phyloP scores from a whole-genome alignment of 2,888 invertebrate genomes.

The Ichneumon xanthorius region DNA sequence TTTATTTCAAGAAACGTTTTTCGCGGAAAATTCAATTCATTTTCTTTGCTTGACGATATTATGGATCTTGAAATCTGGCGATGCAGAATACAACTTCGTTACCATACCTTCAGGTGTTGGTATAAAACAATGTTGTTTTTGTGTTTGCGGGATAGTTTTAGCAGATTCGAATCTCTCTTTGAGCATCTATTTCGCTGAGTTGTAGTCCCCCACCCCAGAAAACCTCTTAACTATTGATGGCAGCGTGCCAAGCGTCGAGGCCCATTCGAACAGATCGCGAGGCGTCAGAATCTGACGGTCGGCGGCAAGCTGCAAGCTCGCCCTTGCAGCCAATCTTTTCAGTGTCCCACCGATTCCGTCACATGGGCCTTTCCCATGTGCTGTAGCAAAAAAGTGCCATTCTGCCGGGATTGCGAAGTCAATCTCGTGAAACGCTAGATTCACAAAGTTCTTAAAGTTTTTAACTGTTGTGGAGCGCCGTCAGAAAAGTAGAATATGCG shows the following conservation, averaged over 20 bases:
- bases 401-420: conserved; percentile 30
- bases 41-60: not conserved
- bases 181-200: conserved; percentile 39
- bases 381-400: conserved; percentile 61
- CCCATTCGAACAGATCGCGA: conserved; percentile 47
- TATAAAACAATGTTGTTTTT: conserved; percentile 55
- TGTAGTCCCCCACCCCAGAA: conserved; percentile 35
- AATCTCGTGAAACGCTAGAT: conserved; percentile 33
- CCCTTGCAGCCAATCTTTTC: conserved; percentile 41
- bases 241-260: conserved; percentile 25
- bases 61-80: conserved; percentile 4
- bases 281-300: conserved; percentile 48
- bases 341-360: conserved; percentile 48
- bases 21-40: too few relatives aligned
- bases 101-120: conserved; percentile 47
- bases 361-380: conserved; percentile 57
- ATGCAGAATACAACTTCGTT: conserved; percentile 40
- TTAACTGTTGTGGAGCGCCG: conserved; percentile 55
- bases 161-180: conserved; percentile 37
- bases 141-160: conserved; percentile 39
- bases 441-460: conserved; percentile 53
- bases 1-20: too few relatives aligned
- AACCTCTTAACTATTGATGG: conserved; percentile 42
- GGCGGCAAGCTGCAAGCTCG: conserved; percentile 49
- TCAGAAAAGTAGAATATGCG: conserved; percentile 41